These are phyloP conservation scores for Andrena praecox DNA, from an alignment of 2,888 invertebrate species.

Conservation along the genomic window DNA sequence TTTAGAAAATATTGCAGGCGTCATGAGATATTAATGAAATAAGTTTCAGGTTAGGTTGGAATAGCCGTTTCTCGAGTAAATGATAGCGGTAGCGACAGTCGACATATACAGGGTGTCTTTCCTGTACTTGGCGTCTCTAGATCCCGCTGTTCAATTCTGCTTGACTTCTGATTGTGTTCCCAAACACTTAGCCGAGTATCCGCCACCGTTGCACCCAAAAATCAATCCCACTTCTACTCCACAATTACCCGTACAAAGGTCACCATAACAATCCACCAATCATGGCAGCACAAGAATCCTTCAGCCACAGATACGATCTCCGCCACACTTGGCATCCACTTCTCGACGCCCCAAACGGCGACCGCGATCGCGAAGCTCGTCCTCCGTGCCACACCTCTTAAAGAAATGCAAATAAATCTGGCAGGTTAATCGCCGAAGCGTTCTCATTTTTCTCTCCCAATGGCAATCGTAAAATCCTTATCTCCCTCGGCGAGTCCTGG, in stretches of 20 bases:
- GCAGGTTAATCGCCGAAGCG: constrained; percentile 32
- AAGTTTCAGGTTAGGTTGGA: too few relatives aligned
- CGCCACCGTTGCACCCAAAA: background rate
- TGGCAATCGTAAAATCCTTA: constrained; percentile 60
- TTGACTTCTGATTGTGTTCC: too few relatives aligned
- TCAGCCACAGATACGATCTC: background rate
- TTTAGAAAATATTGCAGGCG: too few relatives aligned
- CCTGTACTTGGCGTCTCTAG: too few relatives aligned
- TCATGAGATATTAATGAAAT: too few relatives aligned
- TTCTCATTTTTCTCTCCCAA: constrained; percentile 27
- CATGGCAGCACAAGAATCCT: background rate
- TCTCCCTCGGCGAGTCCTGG: constrained; percentile 34
- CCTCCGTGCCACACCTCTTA: background rate
- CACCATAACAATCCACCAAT: background rate
- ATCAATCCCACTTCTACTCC: background rate
- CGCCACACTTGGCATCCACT: constrained; percentile 1
- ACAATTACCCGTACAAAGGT: background rate
- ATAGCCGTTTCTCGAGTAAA: too few relatives aligned
- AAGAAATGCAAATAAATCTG: constrained; percentile 32
- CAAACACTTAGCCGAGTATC: background rate
- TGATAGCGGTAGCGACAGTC: too few relatives aligned
- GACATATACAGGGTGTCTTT: too few relatives aligned
- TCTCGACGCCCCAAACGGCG: background rate
- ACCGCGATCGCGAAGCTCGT: background rate
- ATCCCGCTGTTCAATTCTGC: too few relatives aligned